Evolutionary conservation across 2,888 invertebrate species (phyloP).

Genomic region (Sarcophaga subvicina): DNA sequence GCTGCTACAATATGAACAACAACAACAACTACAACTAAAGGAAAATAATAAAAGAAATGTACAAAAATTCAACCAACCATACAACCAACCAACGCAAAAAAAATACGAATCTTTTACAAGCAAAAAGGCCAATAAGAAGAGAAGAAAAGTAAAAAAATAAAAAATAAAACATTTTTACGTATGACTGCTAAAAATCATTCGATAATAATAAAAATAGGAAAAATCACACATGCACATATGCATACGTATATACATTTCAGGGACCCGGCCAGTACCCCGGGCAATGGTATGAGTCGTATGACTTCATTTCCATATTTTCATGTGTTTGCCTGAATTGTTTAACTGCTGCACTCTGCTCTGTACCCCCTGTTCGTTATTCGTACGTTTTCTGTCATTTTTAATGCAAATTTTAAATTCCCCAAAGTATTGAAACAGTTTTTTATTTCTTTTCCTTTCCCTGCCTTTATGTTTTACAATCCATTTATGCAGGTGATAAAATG

Average conservation of each 20-base stretch:
- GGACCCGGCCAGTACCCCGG: background rate
- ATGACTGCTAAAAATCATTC: slow-evolving; percentile 58
- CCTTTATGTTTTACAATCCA: background rate
- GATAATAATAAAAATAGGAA: slow-evolving; percentile 26
- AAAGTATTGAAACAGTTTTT: background rate
- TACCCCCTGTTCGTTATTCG: background rate
- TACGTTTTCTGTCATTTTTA: background rate
- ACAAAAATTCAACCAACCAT: slow-evolving; percentile 27
- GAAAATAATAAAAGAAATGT: slow-evolving; percentile 1
- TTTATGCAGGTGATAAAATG: slow-evolving; percentile 24
- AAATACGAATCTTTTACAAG: slow-evolving; percentile 20
- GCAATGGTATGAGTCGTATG: background rate
- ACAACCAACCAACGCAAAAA: slow-evolving; percentile 12
- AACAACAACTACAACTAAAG: slow-evolving; percentile 13
- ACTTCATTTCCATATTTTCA: background rate
- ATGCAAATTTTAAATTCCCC: slow-evolving; percentile 36
- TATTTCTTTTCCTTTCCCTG: background rate
- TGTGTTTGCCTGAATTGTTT: background rate
- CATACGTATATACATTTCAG: background rate
- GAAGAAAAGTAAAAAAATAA: background rate
- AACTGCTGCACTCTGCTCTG: background rate
- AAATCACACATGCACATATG: background rate
- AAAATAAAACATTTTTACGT: slow-evolving; percentile 46
- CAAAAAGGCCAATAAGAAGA: background rate
- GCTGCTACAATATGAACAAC: background rate